These are phyloP conservation scores for Ophion ellenae DNA, from an alignment of 2,888 invertebrate genomes.

Conservation along the genomic window DNA sequence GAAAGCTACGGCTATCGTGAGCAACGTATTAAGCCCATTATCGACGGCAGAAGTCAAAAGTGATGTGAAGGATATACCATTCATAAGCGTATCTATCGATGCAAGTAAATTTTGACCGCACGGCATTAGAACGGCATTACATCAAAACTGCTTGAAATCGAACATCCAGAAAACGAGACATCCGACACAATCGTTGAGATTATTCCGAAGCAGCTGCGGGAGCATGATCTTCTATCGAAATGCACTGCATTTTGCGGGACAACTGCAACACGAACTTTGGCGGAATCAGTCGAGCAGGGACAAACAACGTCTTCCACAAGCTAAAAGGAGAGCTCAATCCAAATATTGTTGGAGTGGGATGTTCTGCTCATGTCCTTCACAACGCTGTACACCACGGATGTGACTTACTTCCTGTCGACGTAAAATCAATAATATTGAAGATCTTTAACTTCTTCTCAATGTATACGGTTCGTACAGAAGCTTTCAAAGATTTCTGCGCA, in stretches of 20 bases:
- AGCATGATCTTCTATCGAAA: slow-evolving; percentile 3
- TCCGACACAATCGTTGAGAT: slow-evolving; percentile 68
- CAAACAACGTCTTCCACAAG: too few species aligned
- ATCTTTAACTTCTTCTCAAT: slow-evolving; percentile 67
- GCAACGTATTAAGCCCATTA: slow-evolving; percentile 62
- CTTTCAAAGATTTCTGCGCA: too few species aligned
- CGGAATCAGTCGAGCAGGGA: too few species aligned
- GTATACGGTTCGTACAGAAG: slow-evolving; percentile 26
- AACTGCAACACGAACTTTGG: slow-evolving; percentile 16
- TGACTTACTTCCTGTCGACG: slow-evolving; percentile 65
- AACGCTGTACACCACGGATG: slow-evolving; percentile 68
- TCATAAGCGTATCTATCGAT: too few species aligned
- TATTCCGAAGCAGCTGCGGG: neutral
- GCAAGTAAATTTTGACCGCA: neutral
- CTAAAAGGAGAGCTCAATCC: too few species aligned
- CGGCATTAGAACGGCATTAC: slow-evolving; percentile 71
- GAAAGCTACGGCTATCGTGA: slow-evolving; percentile 64
- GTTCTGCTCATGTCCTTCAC: too few species aligned
- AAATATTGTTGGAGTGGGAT: too few species aligned
- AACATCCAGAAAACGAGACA: slow-evolving; percentile 69
- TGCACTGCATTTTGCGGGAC: slow-evolving; percentile 13
- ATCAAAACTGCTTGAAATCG: slow-evolving; percentile 58
- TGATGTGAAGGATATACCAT: slow-evolving; percentile 50
- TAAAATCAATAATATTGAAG: slow-evolving; percentile 69
- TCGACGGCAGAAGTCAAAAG: slow-evolving; percentile 61